Evolutionary conservation across 2,888 invertebrate species (phyloP).

Genomic region (Napeogenes inachia): DNA sequence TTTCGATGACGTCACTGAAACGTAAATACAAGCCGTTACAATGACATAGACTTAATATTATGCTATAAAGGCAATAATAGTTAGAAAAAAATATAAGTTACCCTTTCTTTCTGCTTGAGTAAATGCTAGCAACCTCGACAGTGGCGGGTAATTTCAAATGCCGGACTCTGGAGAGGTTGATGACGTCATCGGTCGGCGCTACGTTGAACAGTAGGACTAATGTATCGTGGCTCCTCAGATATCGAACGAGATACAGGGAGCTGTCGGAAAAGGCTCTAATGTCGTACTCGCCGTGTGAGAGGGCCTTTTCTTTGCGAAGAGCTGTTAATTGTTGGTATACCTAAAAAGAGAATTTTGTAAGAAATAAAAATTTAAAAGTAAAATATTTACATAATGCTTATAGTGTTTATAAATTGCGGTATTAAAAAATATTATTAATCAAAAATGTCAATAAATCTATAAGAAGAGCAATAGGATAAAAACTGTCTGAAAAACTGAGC

Average conservation of each 20-base stretch:
- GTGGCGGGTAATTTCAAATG: slow-evolving; percentile 40
- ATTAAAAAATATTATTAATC: no score
- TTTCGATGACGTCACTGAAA: slow-evolving; percentile 40
- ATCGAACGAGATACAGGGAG: slow-evolving; percentile 38
- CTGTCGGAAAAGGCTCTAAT: slow-evolving; percentile 54
- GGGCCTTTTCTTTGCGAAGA: slow-evolving; percentile 57
- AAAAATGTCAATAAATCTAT: no score
- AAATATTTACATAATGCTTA: neutral
- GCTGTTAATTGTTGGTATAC: slow-evolving; percentile 75
- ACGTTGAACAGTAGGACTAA: slow-evolving; percentile 70
- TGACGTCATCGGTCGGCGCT: slow-evolving; percentile 45
- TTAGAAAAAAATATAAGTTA: slow-evolving; percentile 28
- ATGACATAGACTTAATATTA: neutral
- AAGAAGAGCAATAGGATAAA: no score
- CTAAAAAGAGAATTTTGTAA: slow-evolving; percentile 33
- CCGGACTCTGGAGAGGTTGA: slow-evolving; percentile 47
- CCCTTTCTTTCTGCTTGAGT: slow-evolving; percentile 42
- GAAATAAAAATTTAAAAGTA: neutral
- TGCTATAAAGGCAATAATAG: neutral
- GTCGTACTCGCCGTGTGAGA: slow-evolving; percentile 57
- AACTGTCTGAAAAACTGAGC: no score
- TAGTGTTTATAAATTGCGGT: no score
- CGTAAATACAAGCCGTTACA: slow-evolving; percentile 7
- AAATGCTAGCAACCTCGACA: slow-evolving; percentile 45
- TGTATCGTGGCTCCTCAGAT: slow-evolving; percentile 37